Evolutionary conservation across 2,888 invertebrate species (phyloP).

Genomic region (Aromia moschata): DNA sequence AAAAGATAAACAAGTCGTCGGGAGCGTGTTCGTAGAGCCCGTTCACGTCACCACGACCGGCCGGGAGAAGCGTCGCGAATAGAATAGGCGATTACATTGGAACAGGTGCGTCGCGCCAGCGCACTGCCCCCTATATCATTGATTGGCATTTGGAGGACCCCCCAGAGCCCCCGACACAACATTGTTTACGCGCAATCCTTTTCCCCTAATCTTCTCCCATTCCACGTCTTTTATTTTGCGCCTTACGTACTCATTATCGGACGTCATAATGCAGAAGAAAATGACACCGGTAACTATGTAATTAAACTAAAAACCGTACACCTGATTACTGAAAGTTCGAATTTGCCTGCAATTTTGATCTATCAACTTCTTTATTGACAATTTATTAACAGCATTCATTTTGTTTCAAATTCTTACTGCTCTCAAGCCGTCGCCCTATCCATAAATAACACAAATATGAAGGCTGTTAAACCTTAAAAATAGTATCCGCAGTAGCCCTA

Average conservation of each 20-base stretch:
- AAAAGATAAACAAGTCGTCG: constrained; percentile 22
- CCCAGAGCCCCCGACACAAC: constrained; percentile 45
- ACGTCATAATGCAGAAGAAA: background rate
- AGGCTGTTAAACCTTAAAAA: no score
- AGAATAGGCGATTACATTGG: constrained; percentile 45
- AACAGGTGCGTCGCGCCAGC: constrained; percentile 59
- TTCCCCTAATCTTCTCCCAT: constrained; percentile 22
- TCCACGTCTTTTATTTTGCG: constrained; percentile 2
- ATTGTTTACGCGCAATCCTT: constrained; percentile 51
- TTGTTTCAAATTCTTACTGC: no score
- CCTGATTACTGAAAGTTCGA: no score
- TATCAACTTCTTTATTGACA: no score
- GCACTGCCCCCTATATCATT: constrained; percentile 54
- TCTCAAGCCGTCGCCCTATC: no score
- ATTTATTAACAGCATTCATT: no score
- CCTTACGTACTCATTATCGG: constrained; percentile 13
- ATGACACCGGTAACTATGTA: background rate
- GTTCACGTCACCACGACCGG: constrained; percentile 40
- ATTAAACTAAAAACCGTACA: no score
- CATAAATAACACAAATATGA: no score
- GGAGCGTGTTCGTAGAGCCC: constrained; percentile 13
- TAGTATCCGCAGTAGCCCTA: no score
- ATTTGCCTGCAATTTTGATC: no score
- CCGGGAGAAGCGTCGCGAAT: constrained; percentile 37
- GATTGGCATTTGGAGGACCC: constrained; percentile 56